A percentile compares a stretch with the other conserved stretches of the same genome.
Conservation (phyloP, 35 echinoderm and acorn worm species). For the Heliocidaris tuberculata region DNA sequence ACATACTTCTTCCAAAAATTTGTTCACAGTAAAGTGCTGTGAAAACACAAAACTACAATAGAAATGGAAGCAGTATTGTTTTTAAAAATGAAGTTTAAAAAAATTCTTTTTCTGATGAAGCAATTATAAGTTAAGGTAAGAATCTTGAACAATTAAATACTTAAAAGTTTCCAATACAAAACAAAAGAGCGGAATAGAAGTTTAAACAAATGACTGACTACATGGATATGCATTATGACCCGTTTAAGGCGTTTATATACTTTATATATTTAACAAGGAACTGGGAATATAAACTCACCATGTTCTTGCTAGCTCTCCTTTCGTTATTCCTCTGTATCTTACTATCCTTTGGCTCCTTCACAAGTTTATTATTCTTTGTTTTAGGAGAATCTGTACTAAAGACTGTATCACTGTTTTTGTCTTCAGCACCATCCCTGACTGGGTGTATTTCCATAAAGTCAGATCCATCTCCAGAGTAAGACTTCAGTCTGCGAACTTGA, state of each 20-base stretch:
- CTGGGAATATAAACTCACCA: neutral
- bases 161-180: too few relatives aligned
- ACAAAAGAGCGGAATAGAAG: too few relatives aligned
- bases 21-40: neutral
- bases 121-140: too few relatives aligned
- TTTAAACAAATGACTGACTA: too few relatives aligned
- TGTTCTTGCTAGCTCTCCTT: neutral
- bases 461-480: slow-evolving; percentile 30
- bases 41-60: too few relatives aligned
- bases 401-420: neutral
- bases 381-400: neutral
- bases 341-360: neutral
- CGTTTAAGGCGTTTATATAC: too few relatives aligned
- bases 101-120: neutral
- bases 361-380: neutral
- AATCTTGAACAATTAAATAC: too few relatives aligned
- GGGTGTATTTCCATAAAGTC: slow-evolving; percentile 11
- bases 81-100: neutral
- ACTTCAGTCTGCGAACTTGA: slow-evolving; percentile 31
- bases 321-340: neutral
- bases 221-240: too few relatives aligned
- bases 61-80: neutral
- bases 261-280: too few relatives aligned
- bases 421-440: neutral
- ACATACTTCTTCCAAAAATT: neutral